Conservation (phyloP, 2,113 vertebrate species). For the Willisornis vidua region DNA sequence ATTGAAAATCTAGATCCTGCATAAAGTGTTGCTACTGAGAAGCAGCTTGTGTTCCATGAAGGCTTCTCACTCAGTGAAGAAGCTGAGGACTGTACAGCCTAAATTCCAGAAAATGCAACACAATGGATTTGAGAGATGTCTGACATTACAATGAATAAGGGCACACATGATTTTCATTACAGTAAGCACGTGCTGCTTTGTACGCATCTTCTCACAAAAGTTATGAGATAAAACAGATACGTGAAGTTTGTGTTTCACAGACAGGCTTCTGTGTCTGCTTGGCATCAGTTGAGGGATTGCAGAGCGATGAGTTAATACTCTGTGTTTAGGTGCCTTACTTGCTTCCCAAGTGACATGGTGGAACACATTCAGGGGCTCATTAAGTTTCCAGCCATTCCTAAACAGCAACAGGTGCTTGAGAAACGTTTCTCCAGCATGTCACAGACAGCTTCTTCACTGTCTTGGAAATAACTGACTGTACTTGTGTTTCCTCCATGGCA, state of each 20-base stretch:
- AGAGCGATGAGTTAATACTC: constrained; percentile 63
- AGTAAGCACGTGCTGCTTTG: not conserved
- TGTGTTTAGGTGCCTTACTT: constrained; percentile 62
- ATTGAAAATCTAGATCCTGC: not conserved
- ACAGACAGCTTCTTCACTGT: constrained; percentile 57
- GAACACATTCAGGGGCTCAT: constrained; percentile 63
- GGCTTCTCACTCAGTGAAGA: not conserved
- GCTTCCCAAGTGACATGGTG: constrained; percentile 41
- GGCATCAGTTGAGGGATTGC: constrained; percentile 1
- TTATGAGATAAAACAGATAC: constrained; percentile 8
- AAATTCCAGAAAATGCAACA: constrained; percentile 30
- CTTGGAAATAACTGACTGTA: constrained; percentile 45
- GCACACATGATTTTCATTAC: constrained; percentile 34
- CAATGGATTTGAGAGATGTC: constrained; percentile 29
- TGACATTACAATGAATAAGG: constrained; percentile 15
- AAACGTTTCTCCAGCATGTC: constrained; percentile 55
- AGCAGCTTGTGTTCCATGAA: not conserved
- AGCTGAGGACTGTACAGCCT: not conserved
- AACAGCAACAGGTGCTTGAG: constrained; percentile 71
- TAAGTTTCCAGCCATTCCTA: constrained; percentile 69
- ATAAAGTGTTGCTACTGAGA: not conserved
- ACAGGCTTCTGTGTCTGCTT: constrained; percentile 6
- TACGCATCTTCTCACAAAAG: not conserved
- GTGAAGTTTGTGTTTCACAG: constrained; percentile 30
- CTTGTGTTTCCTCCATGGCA: not conserved